These are phyloP conservation scores for Paedocypris sp. DNA, from an alignment of 2,113 vertebrate species.

Conservation along the genomic window DNA sequence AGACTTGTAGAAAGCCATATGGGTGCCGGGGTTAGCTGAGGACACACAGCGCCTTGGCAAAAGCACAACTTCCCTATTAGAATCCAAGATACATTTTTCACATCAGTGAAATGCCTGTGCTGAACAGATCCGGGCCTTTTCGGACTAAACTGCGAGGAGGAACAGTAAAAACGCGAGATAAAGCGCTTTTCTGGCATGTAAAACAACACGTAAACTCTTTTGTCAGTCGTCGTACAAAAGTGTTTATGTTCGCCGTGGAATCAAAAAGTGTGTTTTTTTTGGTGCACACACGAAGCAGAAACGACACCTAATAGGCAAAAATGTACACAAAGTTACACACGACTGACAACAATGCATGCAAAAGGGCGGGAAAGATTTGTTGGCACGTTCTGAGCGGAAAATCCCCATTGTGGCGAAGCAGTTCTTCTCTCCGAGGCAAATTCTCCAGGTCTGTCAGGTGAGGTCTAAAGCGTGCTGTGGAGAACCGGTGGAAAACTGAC, in stretches of 20 bases:
- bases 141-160: slow-evolving; percentile 9
- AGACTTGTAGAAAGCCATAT: slow-evolving; percentile 66
- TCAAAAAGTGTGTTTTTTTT: neutral
- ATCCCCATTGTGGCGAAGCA: slow-evolving; percentile 10
- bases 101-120: slow-evolving; percentile 56
- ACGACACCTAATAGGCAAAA: neutral
- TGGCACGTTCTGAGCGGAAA: slow-evolving; percentile 12
- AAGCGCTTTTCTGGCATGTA: slow-evolving; percentile 25
- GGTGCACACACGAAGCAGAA: no score
- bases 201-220: no score
- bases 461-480: slow-evolving; percentile 7
- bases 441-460: slow-evolving; percentile 9
- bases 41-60: slow-evolving; percentile 67
- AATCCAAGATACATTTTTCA: slow-evolving; percentile 67
- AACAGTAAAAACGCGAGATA: slow-evolving; percentile 33
- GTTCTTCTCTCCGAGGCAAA: slow-evolving; percentile 16
- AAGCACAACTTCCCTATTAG: slow-evolving; percentile 62
- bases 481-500: slow-evolving; percentile 17
- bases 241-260: neutral
- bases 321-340: neutral
- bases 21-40: slow-evolving; percentile 62
- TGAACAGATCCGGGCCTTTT: slow-evolving; percentile 24
- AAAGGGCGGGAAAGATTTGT: slow-evolving; percentile 3
- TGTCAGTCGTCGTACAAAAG: neutral
- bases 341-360: slow-evolving; percentile 18